These are phyloP conservation scores for Aphelocoma coerulescens DNA, from an alignment of 2,113 vertebrate species.

Conservation along the genomic window DNA sequence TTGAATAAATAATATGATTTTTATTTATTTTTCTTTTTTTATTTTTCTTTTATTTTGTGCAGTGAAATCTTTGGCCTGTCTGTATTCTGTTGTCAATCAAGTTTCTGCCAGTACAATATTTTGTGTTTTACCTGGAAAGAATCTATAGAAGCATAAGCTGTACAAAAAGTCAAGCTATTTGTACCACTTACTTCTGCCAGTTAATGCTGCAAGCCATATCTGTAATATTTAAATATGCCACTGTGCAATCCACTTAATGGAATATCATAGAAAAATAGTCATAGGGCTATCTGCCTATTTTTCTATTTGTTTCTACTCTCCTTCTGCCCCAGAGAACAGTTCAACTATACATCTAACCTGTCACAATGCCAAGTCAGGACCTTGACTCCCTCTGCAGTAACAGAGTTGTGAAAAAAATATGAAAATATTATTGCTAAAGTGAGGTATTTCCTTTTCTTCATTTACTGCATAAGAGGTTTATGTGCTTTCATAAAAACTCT, in stretches of 20 bases:
- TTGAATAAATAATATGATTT: too few species aligned
- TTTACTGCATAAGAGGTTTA: not conserved
- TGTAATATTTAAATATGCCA: not conserved
- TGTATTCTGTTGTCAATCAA: not conserved
- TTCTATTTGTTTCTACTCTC: not conserved
- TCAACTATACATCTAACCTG: not conserved
- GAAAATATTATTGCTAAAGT: not conserved
- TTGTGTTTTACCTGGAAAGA: not conserved
- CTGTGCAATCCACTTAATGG: not conserved
- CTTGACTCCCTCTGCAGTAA: not conserved
- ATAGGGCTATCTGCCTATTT: not conserved
- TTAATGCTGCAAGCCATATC: not conserved
- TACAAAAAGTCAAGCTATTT: not conserved
- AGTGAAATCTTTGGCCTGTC: not conserved
- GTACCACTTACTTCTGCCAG: not conserved
- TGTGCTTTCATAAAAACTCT: not conserved
- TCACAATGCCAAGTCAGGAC: fast-evolving
- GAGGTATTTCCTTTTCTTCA: not conserved
- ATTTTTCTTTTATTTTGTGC: fast-evolving
- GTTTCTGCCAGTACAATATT: not conserved
- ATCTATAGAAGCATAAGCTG: not conserved
- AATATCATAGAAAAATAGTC: not conserved
- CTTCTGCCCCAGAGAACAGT: not conserved
- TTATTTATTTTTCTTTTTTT: not conserved
- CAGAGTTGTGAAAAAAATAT: not conserved